Conservation (phyloP, 2,113 vertebrate genomes). For the Gobiocypris rarus region DNA sequence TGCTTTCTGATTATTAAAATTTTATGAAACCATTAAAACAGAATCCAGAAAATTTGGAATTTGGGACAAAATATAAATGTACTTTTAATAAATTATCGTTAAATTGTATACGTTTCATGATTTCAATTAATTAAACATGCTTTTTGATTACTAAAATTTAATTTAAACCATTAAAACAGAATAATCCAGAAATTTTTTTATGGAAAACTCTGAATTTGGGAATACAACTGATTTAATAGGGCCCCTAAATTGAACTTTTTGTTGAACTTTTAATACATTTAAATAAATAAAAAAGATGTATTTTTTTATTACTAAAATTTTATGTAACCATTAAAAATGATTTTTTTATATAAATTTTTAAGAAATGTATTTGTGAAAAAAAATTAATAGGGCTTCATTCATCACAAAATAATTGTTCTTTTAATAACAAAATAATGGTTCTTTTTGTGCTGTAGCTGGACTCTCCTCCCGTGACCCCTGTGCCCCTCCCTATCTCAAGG, state of each 20-base stretch:
- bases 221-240: neutral
- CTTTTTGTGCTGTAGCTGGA: constrained; percentile 68
- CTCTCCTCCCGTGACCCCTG: constrained; percentile 76
- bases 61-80: neutral
- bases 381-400: neutral
- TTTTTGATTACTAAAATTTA: neutral
- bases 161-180: neutral
- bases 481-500: constrained; percentile 75
- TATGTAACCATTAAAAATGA: no score
- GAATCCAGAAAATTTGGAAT: no score
- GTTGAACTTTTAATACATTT: no score
- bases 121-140: neutral
- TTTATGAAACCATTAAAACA: neutral
- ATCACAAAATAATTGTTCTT: neutral
- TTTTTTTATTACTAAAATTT: no score
- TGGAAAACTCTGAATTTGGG: neutral
- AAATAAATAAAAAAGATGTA: no score
- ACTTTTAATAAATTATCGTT: neutral
- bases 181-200: neutral
- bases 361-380: neutral
- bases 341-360: no score
- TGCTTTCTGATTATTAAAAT: neutral
- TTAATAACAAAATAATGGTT: neutral
- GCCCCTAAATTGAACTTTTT: no score
- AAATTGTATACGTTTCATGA: neutral